Percentiles rank a stretch among this genome's conserved stretches.
These are phyloP conservation scores for Epinephelus fuscoguttatus DNA, from an alignment of 2,113 vertebrate species.

Conservation along the genomic window DNA sequence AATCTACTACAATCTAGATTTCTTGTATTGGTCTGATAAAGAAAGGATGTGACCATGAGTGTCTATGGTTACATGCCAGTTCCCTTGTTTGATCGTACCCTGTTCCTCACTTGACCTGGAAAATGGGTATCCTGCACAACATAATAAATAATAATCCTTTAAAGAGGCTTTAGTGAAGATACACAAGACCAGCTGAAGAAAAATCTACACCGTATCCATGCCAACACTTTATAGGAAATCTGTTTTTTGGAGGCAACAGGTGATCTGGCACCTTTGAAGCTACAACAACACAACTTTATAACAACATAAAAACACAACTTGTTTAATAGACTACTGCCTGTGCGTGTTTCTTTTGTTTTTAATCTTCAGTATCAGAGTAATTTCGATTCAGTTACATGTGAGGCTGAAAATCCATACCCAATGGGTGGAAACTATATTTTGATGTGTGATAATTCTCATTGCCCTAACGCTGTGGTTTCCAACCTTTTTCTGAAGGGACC, in stretches of 20 bases:
- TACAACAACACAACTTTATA: not conserved
- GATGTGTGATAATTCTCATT: too few species aligned
- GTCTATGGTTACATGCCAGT: not conserved
- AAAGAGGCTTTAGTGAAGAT: not conserved
- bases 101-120: not conserved
- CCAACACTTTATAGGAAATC: not conserved
- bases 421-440: too few species aligned
- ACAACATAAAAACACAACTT: not conserved
- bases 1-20: not conserved
- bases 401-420: too few species aligned
- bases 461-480: too few species aligned
- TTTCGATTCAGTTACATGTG: too few species aligned
- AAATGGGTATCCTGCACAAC: not conserved
- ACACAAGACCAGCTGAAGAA: not conserved
- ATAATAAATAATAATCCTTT: not conserved
- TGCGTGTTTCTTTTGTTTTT: too few species aligned
- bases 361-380: too few species aligned
- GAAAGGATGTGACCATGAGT: not conserved
- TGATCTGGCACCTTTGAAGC: not conserved
- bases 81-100: not conserved
- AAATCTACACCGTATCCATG: too few species aligned
- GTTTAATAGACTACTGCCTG: too few species aligned
- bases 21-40: not conserved
- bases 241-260: not conserved
- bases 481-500: too few species aligned